Conservation (phyloP, 2,113 vertebrate species). For the Odontesthes bonariensis region DNA sequence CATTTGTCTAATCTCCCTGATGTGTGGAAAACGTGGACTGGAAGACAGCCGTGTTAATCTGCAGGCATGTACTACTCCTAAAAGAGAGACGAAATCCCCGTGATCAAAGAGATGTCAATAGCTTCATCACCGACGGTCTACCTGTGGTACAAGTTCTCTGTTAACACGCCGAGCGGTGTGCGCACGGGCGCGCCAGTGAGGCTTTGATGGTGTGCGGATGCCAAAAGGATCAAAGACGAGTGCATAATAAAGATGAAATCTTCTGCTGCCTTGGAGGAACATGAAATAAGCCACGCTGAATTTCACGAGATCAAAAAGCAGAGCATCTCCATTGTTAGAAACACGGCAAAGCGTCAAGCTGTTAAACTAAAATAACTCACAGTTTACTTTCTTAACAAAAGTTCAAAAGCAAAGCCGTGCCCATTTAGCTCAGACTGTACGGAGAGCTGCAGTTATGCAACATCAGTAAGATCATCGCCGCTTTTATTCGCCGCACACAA, state of each 20-base stretch:
- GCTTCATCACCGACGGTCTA: conserved; percentile 38
- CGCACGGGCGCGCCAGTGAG: background rate
- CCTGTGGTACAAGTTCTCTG: conserved; percentile 31
- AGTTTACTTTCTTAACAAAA: background rate
- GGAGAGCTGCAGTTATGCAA: background rate
- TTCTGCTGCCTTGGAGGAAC: conserved; percentile 25
- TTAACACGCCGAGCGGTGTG: conserved; percentile 15
- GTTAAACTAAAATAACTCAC: conserved; percentile 10
- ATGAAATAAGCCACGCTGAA: conserved; percentile 26
- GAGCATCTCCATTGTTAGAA: conserved; percentile 18
- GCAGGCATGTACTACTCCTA: conserved; percentile 34
- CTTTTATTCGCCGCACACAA: too few species aligned
- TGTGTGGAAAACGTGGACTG: background rate
- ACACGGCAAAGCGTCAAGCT: background rate
- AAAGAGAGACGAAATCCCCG: conserved; percentile 27
- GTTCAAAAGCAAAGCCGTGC: conserved; percentile 4
- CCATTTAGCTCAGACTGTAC: background rate
- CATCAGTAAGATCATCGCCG: too few species aligned
- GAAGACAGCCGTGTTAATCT: conserved; percentile 50
- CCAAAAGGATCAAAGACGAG: conserved; percentile 44
- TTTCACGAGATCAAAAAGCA: conserved; percentile 31
- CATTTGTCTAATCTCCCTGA: conserved; percentile 51
- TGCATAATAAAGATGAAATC: conserved; percentile 52
- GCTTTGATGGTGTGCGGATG: conserved; percentile 7
- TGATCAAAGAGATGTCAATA: conserved; percentile 62